A percentile compares a stretch with the other conserved stretches of the same genome.
Evolutionary conservation across 2,797 vertebrate species (phyloP).

Genomic region (Paguma larvata): DNA sequence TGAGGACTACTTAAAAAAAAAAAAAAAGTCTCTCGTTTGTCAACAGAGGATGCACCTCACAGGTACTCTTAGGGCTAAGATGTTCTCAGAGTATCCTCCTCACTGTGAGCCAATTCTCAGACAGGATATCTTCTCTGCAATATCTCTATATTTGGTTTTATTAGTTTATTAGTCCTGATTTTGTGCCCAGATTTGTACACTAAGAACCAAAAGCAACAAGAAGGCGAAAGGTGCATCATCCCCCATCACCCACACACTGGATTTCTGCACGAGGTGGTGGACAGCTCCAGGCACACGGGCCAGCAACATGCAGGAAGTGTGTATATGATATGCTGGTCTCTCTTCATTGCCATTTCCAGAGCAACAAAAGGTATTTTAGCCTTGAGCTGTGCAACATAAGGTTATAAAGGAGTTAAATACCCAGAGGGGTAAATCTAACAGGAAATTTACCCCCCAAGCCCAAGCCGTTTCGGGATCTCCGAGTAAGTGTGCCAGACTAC

Average conservation of each 20-base stretch:
- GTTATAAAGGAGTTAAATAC: not conserved
- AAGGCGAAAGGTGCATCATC: not conserved
- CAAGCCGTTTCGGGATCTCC: not conserved
- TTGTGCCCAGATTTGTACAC: not conserved
- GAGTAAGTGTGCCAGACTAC: not conserved
- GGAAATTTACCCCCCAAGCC: not conserved
- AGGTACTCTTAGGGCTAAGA: not conserved
- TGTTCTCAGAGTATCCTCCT: not conserved
- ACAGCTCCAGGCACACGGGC: too few species aligned
- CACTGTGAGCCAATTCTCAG: not conserved
- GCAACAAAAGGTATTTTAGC: not conserved
- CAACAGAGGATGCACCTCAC: not conserved
- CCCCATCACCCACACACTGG: rapidly evolving
- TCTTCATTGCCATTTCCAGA: not conserved
- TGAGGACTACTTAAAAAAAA: too few species aligned
- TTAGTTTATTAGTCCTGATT: not conserved
- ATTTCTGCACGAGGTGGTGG: too few species aligned
- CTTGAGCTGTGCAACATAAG: not conserved
- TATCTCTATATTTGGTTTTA: not conserved
- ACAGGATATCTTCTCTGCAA: not conserved
- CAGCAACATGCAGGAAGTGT: not conserved
- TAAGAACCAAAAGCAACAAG: not conserved
- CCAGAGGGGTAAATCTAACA: not conserved
- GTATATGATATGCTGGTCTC: not conserved
- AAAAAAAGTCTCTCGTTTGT: not conserved